phyloP scores from a whole-genome alignment of 2,113 vertebrate genomes.

The Erpornis zantholeuca region DNA sequence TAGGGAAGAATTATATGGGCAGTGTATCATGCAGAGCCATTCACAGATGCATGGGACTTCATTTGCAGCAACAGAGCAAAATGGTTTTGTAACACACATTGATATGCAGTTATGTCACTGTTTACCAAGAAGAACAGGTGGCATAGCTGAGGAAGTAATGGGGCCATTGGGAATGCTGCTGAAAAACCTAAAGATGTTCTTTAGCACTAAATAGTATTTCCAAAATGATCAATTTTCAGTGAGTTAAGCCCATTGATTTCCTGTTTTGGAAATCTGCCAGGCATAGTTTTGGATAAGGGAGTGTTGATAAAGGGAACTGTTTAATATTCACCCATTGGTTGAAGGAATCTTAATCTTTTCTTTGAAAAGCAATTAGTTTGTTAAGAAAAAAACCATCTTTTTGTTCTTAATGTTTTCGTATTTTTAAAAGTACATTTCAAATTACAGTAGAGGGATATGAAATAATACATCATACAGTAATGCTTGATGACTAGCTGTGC shows the following conservation, averaged over 20 bases:
- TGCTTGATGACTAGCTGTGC: not conserved
- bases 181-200: not conserved
- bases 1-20: not conserved
- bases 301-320: not conserved
- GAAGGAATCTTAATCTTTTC: not conserved
- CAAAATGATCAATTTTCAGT: not conserved
- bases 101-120: not conserved
- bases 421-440: not conserved
- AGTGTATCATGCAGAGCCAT: not conserved
- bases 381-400: not conserved
- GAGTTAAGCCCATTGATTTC: conserved; percentile 5
- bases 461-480: not conserved
- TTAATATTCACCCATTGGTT: not conserved
- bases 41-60: not conserved
- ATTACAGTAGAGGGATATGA: not conserved
- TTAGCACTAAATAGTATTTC: not conserved
- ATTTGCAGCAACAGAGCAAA: not conserved
- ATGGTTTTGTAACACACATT: not conserved
- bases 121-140: conserved; percentile 17
- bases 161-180: not conserved
- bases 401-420: not conserved
- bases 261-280: not conserved
- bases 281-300: not conserved
- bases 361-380: not conserved
- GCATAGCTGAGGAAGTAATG: not conserved